A percentile compares a stretch with the other conserved stretches of the same genome.
These are phyloP conservation scores for Sericinus montela DNA, from an alignment of 2,888 invertebrate species.

Conservation along the genomic window DNA sequence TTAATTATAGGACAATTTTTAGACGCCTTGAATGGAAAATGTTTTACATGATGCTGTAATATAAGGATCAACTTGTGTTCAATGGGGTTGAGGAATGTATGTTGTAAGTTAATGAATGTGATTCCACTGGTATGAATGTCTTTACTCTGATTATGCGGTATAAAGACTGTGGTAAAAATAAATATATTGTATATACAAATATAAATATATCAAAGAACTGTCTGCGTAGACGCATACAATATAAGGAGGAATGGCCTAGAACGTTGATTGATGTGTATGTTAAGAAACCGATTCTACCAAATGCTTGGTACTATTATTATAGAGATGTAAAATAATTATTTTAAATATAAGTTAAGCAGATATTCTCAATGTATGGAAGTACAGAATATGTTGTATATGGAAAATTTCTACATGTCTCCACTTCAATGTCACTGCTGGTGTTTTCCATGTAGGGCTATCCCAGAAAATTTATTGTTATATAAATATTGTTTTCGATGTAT, in stretches of 20 bases:
- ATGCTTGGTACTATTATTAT: too few species aligned
- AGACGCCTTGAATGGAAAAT: too few species aligned
- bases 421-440: too few species aligned
- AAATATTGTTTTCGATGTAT: too few species aligned
- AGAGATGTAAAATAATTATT: too few species aligned
- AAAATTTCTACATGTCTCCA: too few species aligned
- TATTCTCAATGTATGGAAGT: too few species aligned
- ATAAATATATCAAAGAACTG: not conserved
- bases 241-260: slow-evolving; percentile 1
- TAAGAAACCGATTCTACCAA: not conserved
- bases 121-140: slow-evolving; percentile 4
- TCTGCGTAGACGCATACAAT: not conserved
- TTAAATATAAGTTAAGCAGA: too few species aligned
- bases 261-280: not conserved
- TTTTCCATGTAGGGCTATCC: too few species aligned
- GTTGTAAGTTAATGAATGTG: not conserved
- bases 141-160: slow-evolving; percentile 3
- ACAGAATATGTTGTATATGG: too few species aligned
- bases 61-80: slow-evolving; percentile 6
- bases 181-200: slow-evolving; percentile 5
- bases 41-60: not conserved
- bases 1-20: too few species aligned
- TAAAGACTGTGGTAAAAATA: slow-evolving; percentile 17
- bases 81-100: not conserved
- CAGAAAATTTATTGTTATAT: too few species aligned